A percentile compares a stretch with the other conserved stretches of the same genome.
phyloP scores from a whole-genome alignment of 2,888 invertebrate species.

The Lithophane leautieri region DNA sequence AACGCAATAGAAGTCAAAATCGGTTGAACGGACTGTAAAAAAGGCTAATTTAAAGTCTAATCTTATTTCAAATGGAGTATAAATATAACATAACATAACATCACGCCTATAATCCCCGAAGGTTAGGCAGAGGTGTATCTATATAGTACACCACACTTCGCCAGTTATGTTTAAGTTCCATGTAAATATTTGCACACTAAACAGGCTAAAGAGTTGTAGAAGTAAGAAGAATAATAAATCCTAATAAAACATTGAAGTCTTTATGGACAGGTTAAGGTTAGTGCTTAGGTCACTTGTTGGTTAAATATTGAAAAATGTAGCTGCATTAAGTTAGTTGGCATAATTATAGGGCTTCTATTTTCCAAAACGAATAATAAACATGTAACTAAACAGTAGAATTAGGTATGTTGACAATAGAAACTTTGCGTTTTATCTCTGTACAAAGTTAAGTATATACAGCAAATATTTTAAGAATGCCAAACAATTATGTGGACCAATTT shows the following conservation, averaged over 20 bases:
- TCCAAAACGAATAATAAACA: neutral
- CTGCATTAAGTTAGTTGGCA: neutral
- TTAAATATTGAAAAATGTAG: neutral
- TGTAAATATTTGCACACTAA: too few relatives aligned
- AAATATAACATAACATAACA: too few relatives aligned
- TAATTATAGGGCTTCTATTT: neutral
- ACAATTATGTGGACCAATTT: constrained; percentile 33
- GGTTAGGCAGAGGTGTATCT: too few relatives aligned
- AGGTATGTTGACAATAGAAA: neutral
- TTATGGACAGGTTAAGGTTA: neutral
- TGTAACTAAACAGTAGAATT: neutral
- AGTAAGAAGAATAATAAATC: too few relatives aligned
- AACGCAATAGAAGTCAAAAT: too few relatives aligned
- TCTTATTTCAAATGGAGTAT: too few relatives aligned
- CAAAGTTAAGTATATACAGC: neutral
- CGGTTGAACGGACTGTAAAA: too few relatives aligned
- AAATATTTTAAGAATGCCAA: constrained; percentile 37
- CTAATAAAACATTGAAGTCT: neutral
- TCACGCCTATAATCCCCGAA: too few relatives aligned
- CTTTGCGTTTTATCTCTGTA: neutral
- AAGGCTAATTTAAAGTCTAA: too few relatives aligned
- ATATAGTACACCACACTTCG: too few relatives aligned
- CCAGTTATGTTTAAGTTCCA: too few relatives aligned
- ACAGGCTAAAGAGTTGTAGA: too few relatives aligned
- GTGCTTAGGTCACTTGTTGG: neutral